A percentile compares a stretch with the other conserved stretches of the same genome.
Conservation (phyloP, 2,113 vertebrate genomes). For the Poeciliopsis turrubarensis region DNA sequence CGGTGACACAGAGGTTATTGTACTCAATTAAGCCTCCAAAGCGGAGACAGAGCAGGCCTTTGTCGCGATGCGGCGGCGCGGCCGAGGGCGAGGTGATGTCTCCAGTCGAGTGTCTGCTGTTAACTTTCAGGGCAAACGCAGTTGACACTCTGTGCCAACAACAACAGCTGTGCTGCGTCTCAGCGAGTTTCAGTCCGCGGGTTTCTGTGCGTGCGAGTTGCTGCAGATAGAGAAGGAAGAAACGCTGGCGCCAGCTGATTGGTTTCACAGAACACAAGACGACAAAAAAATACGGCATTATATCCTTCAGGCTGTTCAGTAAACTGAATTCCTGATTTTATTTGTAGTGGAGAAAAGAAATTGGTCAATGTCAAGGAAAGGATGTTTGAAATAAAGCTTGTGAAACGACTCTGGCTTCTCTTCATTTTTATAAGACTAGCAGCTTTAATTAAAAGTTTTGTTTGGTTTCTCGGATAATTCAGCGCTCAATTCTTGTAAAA, state of each 20-base stretch:
- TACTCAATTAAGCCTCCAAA: slow-evolving; percentile 51
- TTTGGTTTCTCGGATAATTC: neutral
- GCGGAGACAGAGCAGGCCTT: slow-evolving; percentile 34
- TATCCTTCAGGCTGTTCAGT: neutral
- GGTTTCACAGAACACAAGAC: slow-evolving; percentile 36
- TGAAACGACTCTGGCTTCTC: neutral
- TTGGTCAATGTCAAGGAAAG: neutral
- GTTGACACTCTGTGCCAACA: slow-evolving; percentile 53
- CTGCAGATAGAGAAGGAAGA: slow-evolving; percentile 30
- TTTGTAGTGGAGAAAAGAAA: neutral
- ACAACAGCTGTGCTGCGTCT: slow-evolving; percentile 63
- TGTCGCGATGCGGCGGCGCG: slow-evolving; percentile 45
- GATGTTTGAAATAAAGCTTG: neutral
- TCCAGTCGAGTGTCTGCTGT: slow-evolving; percentile 58
- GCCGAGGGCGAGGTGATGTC: slow-evolving; percentile 33
- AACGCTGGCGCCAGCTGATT: slow-evolving; percentile 44
- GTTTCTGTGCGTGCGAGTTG: slow-evolving; percentile 28
- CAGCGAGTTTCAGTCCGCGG: slow-evolving; percentile 24
- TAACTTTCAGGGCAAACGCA: slow-evolving; percentile 59
- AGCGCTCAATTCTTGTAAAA: neutral
- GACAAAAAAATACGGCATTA: neutral
- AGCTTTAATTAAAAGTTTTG: neutral
- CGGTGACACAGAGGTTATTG: slow-evolving; percentile 55
- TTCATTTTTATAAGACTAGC: neutral
- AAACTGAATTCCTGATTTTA: neutral